These are phyloP conservation scores for Drosophila kepulauana DNA, from an alignment of 1,140 invertebrate species.

Conservation along the genomic window DNA sequence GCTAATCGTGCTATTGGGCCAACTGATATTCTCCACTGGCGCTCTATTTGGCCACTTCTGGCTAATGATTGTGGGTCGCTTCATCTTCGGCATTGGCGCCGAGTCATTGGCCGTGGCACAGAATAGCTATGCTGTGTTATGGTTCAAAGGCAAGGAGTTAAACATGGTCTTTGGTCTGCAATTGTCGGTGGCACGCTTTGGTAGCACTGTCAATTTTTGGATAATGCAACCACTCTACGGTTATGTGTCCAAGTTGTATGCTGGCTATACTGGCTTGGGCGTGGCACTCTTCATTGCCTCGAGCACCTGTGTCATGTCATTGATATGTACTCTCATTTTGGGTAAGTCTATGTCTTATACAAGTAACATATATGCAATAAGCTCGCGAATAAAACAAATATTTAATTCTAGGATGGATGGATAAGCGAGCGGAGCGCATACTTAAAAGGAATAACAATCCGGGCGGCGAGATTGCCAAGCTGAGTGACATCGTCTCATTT, in stretches of 20 bases:
- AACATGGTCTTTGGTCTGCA: conserved; percentile 99
- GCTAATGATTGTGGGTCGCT: conserved; percentile 96
- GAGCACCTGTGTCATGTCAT: conserved; percentile 92
- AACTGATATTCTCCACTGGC: conserved; percentile 95
- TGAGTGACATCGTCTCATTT: conserved; percentile 95
- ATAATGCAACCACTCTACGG: conserved; percentile 95
- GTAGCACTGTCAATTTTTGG: conserved; percentile 97
- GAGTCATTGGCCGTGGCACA: conserved; percentile 98
- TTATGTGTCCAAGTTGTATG: conserved; percentile 89
- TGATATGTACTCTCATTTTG: conserved; percentile 92
- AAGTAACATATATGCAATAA: no score
- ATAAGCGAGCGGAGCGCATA: conserved; percentile 93
- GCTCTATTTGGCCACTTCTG: conserved; percentile 92
- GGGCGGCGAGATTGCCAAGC: conserved; percentile 90
- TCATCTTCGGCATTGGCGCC: conserved; percentile 98
- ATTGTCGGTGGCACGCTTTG: conserved; percentile 96
- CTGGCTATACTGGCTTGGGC: conserved; percentile 91
- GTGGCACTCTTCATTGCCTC: conserved; percentile 92
- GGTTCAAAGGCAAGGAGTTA: conserved; percentile 98
- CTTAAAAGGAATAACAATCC: conserved; percentile 88
- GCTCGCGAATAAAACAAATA: no score
- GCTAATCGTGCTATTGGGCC: conserved; percentile 91
- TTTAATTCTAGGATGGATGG: conserved; percentile 88
- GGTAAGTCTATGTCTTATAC: conserved; percentile 40
- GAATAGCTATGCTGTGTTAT: conserved; percentile 98